These are phyloP conservation scores for Eurystomus glaucurus DNA, from an alignment of 2,797 vertebrate genomes.

Conservation along the genomic window DNA sequence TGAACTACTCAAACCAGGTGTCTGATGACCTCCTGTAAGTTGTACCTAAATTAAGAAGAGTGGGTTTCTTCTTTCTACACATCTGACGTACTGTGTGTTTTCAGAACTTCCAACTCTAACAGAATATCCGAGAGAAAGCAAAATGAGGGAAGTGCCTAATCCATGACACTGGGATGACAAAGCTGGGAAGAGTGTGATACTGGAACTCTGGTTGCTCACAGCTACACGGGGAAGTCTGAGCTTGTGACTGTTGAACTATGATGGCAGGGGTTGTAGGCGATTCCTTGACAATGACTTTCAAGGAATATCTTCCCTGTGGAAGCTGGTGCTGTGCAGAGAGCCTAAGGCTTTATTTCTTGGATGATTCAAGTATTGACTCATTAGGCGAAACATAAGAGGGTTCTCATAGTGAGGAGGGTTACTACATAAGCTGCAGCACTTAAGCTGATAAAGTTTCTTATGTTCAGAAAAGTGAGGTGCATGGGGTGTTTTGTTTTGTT, in stretches of 20 bases:
- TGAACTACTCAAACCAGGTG: background rate
- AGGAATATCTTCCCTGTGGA: background rate
- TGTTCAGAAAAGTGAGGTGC: background rate
- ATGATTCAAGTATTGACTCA: background rate
- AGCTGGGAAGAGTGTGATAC: fast-evolving
- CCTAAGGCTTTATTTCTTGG: background rate
- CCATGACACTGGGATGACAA: background rate
- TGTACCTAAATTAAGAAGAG: background rate
- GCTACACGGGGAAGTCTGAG: background rate
- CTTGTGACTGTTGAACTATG: background rate
- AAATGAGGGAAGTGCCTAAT: background rate
- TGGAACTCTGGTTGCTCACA: background rate
- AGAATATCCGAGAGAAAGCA: background rate
- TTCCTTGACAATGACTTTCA: slow-evolving; percentile 14
- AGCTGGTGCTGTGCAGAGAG: background rate
- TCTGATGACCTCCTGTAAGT: fast-evolving
- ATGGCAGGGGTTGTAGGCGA: fast-evolving
- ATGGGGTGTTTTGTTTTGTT: background rate
- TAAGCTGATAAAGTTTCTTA: background rate
- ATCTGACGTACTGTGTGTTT: fast-evolving
- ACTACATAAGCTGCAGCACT: background rate
- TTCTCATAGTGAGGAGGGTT: background rate
- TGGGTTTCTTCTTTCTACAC: background rate
- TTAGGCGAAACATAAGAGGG: background rate
- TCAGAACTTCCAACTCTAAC: background rate